A percentile compares a stretch with the other conserved stretches of the same genome.
phyloP scores from a whole-genome alignment of 2,113 vertebrate genomes.

The Gymnocephalus cernua region DNA sequence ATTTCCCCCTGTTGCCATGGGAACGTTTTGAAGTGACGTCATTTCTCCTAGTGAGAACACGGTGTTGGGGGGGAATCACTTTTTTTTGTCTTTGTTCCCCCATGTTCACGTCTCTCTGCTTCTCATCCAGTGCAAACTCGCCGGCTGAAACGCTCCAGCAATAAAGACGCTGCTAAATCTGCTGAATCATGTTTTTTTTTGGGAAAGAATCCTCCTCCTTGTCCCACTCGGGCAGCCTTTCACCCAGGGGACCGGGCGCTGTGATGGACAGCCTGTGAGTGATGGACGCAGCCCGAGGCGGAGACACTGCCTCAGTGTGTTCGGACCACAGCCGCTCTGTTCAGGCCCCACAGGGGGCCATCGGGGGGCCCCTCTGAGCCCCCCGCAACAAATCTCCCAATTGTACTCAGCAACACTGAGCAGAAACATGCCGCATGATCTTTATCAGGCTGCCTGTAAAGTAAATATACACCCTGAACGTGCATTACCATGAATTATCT shows the following conservation, averaged over 20 bases:
- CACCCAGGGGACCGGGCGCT: constrained; percentile 28
- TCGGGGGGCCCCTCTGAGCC: constrained; percentile 46
- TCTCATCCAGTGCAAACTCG: not conserved
- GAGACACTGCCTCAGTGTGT: constrained; percentile 74
- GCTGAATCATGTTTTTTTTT: constrained; percentile 27
- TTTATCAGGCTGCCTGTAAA: constrained; percentile 67
- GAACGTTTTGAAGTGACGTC: no score
- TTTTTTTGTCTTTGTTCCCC: no score
- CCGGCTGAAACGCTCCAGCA: not conserved
- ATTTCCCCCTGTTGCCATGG: no score
- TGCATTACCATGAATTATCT: constrained; percentile 70
- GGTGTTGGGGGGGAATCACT: no score
- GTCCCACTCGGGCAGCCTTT: not conserved
- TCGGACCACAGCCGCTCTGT: constrained; percentile 51
- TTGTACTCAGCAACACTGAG: constrained; percentile 64
- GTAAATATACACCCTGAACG: constrained; percentile 60
- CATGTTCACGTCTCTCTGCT: not conserved
- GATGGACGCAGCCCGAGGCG: constrained; percentile 63
- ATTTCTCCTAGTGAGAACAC: no score
- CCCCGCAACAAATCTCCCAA: constrained; percentile 73
- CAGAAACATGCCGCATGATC: constrained; percentile 70
- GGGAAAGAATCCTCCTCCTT: constrained; percentile 19
- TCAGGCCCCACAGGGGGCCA: constrained; percentile 54
- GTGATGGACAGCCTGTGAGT: constrained; percentile 63
- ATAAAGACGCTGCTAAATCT: not conserved